A percentile compares a stretch with the other conserved stretches of the same genome.
phyloP scores from a whole-genome alignment of 2,113 vertebrate species.

The Coptodon bakossiorum region DNA sequence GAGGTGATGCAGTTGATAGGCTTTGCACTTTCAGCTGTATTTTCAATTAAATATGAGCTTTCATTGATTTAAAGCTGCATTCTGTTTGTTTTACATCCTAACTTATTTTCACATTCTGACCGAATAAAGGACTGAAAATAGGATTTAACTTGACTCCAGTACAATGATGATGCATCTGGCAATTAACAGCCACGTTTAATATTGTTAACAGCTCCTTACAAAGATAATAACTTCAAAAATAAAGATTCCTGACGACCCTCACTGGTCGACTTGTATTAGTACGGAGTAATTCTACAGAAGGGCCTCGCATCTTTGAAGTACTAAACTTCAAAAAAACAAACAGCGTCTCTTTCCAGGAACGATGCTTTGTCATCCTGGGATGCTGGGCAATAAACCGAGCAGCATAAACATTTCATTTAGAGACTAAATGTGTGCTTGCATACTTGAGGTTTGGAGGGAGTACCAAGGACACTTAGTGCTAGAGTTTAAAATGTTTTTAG shows the following conservation, averaged over 20 bases:
- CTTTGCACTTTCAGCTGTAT: not conserved
- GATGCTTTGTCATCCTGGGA: not conserved
- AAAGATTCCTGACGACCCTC: not conserved
- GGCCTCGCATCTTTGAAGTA: not conserved
- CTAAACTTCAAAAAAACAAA: not conserved
- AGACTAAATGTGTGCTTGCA: not conserved
- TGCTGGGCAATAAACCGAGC: not conserved
- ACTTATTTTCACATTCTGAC: not conserved
- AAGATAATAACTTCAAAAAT: not conserved
- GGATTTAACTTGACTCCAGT: not conserved
- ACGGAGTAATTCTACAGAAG: not conserved
- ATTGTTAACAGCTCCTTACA: rapidly evolving
- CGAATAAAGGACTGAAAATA: rapidly evolving
- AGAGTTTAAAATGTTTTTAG: not conserved
- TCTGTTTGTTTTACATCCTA: not conserved
- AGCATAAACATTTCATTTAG: not conserved
- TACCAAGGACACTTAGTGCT: not conserved
- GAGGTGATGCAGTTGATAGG: not conserved
- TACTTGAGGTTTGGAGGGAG: not conserved
- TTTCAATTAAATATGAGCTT: not conserved
- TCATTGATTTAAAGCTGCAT: not conserved
- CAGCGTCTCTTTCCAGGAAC: not conserved
- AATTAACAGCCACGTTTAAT: not conserved
- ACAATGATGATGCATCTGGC: rapidly evolving
- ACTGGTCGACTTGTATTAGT: not conserved